Evolutionary conservation across 1,140 invertebrate genomes (phyloP), one percentile per base, ranked within the genome.

Genomic region (Drosophila pseudoobscura): DNA sequence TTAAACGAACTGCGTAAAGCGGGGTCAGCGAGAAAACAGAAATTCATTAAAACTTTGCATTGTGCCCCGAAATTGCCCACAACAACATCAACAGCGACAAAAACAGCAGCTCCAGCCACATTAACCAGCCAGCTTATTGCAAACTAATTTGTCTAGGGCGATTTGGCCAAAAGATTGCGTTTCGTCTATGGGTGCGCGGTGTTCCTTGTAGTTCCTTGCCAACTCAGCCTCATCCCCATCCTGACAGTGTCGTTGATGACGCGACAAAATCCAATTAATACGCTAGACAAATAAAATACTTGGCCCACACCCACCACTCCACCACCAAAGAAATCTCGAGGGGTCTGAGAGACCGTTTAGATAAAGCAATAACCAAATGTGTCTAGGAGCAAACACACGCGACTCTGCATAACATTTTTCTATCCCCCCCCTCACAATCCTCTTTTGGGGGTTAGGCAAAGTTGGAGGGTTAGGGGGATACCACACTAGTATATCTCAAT

Each of bases 211-310:
- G 43, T 43, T 56, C 26, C 9, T 8, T 39, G 22, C 11, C 13
- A 45, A 13, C 24, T 6, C 2, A 31, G 7, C 35, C 31, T 24
- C 29, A 22, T 8, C 1, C 57, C n/a, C 9, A 29, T 39, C 22
- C 46, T 17, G 7, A 7, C 43, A 57, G 60, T 47, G 41, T 45
- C 55, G 75, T 59, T 88, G 78, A 79, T 88, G 84, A 88, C 78
- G 83, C 84, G 84, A 79, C 83, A 79, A 88, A 82, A 88, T 87
- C 83, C 84, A 88, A 88, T 88, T 88, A 88, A 88, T 88, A 76
- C 79, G 83, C 83, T 78, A 88, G 83, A 88, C 83, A 88, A 88
- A 88, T 88, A 88, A 88, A 83, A 83, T 64, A 64, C 52, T 58
- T 29, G 9, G 44, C 51, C 64, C 53, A 46, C 44, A 22, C 39